Conservation (phyloP, 2,797 vertebrate genomes). For the Oreonectes daqikongensis region DNA sequence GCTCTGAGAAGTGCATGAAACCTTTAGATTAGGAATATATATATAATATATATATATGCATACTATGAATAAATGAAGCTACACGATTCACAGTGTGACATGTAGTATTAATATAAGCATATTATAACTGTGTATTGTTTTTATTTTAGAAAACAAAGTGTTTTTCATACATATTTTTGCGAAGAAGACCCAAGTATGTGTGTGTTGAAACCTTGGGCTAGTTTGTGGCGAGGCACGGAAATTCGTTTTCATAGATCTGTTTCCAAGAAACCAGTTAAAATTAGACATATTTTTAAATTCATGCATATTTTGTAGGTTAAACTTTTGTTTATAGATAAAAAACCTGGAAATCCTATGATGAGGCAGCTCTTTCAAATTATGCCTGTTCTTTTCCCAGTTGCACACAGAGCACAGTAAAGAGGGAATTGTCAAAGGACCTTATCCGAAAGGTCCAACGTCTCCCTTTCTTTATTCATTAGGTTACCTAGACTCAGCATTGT, state of each 20-base stretch:
- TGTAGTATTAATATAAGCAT: constrained; percentile 46
- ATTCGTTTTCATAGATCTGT: background rate
- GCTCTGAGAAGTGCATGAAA: constrained; percentile 10
- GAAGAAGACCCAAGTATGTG: constrained; percentile 21
- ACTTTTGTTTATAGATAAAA: background rate
- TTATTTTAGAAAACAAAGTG: background rate
- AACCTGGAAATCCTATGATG: constrained; percentile 32
- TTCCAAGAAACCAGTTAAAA: background rate
- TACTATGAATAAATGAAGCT: constrained; percentile 8
- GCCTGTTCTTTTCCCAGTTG: constrained; percentile 9
- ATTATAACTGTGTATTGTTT: constrained; percentile 26
- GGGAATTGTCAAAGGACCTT: no score
- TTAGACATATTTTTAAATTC: constrained; percentile 5
- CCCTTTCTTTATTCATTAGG: no score
- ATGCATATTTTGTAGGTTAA: constrained; percentile 14
- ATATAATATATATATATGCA: no score
- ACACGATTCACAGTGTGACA: constrained; percentile 38
- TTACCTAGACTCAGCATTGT: no score
- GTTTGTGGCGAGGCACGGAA: no score
- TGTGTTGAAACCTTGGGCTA: background rate
- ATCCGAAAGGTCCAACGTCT: no score
- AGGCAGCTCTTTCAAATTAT: constrained; percentile 43
- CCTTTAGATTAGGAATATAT: background rate
- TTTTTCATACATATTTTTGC: constrained; percentile 22
- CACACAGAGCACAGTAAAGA: background rate